Percentiles rank a stretch among this genome's conserved stretches.
phyloP scores from a whole-genome alignment of 2,113 vertebrate genomes.

The Tyrannus savana region DNA sequence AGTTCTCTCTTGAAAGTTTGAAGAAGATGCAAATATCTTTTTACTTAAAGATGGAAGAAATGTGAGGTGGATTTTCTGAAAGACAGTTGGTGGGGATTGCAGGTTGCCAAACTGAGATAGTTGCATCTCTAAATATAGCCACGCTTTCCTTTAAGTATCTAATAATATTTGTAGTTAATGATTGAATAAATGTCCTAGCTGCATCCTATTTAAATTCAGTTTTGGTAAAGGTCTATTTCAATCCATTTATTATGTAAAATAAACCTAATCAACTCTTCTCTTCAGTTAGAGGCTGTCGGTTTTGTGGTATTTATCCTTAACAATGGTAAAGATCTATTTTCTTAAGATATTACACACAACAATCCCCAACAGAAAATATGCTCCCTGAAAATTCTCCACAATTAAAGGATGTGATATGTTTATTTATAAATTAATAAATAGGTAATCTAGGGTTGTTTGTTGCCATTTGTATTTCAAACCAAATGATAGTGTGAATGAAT shows the following conservation, averaged over 20 bases:
- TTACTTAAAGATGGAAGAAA: not conserved
- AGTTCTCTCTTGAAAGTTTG: not conserved
- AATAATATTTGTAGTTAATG: conserved; percentile 7
- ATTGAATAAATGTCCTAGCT: not conserved
- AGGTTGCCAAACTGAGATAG: not conserved
- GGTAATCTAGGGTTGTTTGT: not conserved
- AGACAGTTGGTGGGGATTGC: not conserved
- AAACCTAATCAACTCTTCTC: not conserved
- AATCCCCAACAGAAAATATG: not conserved
- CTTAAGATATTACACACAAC: not conserved
- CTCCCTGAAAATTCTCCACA: not conserved
- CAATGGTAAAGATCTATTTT: not conserved
- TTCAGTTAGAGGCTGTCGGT: not conserved
- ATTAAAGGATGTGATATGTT: not conserved
- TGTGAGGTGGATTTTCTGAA: not conserved
- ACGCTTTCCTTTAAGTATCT: not conserved
- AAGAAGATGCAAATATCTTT: not conserved
- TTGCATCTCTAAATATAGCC: not conserved
- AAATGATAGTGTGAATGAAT: not conserved
- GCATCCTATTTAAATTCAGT: not conserved
- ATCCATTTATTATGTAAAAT: not conserved
- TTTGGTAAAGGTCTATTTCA: not conserved
- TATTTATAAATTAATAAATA: not conserved
- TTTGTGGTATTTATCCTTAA: not conserved
- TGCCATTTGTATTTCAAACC: not conserved